Evolutionary conservation across 2,797 vertebrate species (phyloP), one percentile per base, ranked within the genome.

Genomic region (Euphonia xanthogaster): DNA sequence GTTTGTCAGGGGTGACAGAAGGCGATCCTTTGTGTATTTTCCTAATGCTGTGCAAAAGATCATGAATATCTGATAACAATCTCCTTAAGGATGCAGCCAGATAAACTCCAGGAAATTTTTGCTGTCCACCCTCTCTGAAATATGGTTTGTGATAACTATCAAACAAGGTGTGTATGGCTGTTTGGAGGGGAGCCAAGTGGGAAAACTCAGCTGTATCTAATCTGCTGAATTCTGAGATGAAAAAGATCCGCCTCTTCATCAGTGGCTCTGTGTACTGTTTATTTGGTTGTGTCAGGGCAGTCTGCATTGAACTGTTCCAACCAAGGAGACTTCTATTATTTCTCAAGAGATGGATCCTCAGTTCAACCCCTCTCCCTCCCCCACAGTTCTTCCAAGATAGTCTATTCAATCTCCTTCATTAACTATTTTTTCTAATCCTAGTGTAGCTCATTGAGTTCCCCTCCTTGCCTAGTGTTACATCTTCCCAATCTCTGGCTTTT

Each of bases 101-200:
- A 90, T 63, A 62, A 87, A 94, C n/a, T 80, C 62, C 78, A 86
- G 86, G 66, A 77, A 91, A 55, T 79, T 74, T 88, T 82, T 96
- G 31, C 86, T 91, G 72, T 82, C 84, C 68, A 65, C 51, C 65
- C 53, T 86, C 40, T 85, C 65, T 91, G 79, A 94, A 86, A 42
- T 82, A 74, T 20, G 11, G 30, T 72, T 94, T 74, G 31, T 1
- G 9, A 44, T 90, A 91, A 51, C 57, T 82, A 31, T 61, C 57
- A 60, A 71, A 62, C 25, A 86, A 95, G 86, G 86, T 92, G 37
- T 68, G 14, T 37, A 8, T 53, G 51, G 51, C 73, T 88, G 21
- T 55, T 96, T 62, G 83, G 63, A 86, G 45, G 37, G 28, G 55
- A 76, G 70, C 4, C 0, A 12, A 86, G 18, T 76, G 60, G 47